Percentiles rank a stretch among this genome's conserved stretches.
phyloP scores from a whole-genome alignment of 2,113 vertebrate genomes.

The Thunnus thynnus region DNA sequence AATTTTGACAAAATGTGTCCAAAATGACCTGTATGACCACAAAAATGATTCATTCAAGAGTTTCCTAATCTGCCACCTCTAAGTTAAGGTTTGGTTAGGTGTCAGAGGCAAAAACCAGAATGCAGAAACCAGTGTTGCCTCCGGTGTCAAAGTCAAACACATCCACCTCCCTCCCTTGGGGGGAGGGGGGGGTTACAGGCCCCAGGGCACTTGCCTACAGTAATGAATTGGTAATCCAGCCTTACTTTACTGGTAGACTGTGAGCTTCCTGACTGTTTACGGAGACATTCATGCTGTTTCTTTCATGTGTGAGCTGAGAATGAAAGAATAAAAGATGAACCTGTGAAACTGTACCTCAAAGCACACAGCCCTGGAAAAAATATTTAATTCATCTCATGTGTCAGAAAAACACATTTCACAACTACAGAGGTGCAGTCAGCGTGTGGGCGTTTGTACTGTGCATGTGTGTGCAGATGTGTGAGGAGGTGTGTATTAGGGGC shows the following conservation, averaged over 20 bases:
- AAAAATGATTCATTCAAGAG: too few relatives aligned
- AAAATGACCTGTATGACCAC: too few relatives aligned
- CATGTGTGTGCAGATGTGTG: neutral
- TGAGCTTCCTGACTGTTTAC: conserved; percentile 27
- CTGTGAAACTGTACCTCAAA: conserved; percentile 55
- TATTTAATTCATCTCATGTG: conserved; percentile 46
- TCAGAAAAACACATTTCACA: conserved; percentile 9
- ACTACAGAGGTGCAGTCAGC: neutral
- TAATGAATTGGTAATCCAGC: neutral
- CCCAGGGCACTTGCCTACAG: neutral
- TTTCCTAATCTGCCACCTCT: too few relatives aligned
- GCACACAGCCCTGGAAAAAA: conserved; percentile 37
- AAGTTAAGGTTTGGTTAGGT: too few relatives aligned
- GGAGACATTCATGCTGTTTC: conserved; percentile 26
- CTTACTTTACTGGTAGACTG: neutral
- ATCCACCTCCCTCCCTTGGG: too few relatives aligned
- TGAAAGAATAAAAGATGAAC: conserved; percentile 49
- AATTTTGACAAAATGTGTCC: too few relatives aligned
- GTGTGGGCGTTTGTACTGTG: conserved; percentile 1
- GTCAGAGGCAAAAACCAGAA: too few relatives aligned
- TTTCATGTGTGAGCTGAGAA: conserved; percentile 42
- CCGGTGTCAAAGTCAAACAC: too few relatives aligned
- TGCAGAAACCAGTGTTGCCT: too few relatives aligned
- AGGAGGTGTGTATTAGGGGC: neutral
- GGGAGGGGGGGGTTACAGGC: neutral